Evolutionary conservation across 64 coral and sea anemone species (phyloP), one percentile per base, ranked within the genome.

Genomic region (Stichodactyla helianthus): DNA sequence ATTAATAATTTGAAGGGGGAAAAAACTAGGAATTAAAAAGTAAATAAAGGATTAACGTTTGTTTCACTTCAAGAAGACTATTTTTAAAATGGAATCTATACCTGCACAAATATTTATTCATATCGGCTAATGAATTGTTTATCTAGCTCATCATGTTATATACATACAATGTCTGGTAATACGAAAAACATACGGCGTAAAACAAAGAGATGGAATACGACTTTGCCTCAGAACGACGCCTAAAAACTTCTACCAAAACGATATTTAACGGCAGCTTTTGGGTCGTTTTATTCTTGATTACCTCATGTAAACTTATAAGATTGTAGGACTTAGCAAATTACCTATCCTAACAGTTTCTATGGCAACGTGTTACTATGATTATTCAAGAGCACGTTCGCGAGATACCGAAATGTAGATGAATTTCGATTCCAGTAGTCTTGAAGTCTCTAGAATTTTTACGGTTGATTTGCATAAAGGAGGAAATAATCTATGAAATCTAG

Each of bases 51-150:
- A 35, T 35, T 2, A 35, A 35, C 31, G 31, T 35, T 35, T 0
- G 31, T 35, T 35, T 35, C 31, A 35, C 31, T 35, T 35, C 31
- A 35, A 35, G 31, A 35, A 35, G 31, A 35, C 55, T 14, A 57
- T 14, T 57, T 57, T 67, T 67, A 22, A n/a, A 20, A 60, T 60
- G 4, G 13, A 67, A 20, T 19, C 1, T n/a, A 9, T 67, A 67
- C 63, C 17, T 67, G 63, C 17, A n/a, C 63, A 67, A 67, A 67
- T 67, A 22, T 67, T 67, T 67, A 67, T 67, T 67, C 63, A 67
- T 4, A 67, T n/a, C 20, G 8, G n/a, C 18, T 20, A 22, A 67
- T 67, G 7, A 6, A 22, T 67, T 67, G 19, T 67, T 67, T 7
- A n/a, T 67, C 19, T 6, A 67, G 31, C 63, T 22, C 8, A 22